Percentiles rank a stretch among this genome's conserved stretches.
phyloP scores from a whole-genome alignment of 1,140 invertebrate species.

The Neotoxoptera formosana region DNA sequence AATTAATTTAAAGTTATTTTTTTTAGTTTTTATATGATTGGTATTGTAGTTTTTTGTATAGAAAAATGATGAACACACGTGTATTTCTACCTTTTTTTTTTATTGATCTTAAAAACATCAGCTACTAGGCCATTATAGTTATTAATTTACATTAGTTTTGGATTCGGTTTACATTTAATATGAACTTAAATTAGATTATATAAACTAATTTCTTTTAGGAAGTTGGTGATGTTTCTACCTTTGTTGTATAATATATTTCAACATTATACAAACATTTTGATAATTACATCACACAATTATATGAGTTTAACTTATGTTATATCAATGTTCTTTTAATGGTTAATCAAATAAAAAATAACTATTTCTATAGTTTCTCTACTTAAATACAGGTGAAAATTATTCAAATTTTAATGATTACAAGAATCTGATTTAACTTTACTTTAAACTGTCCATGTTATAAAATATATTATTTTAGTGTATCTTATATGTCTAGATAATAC shows the following conservation, averaged over 20 bases:
- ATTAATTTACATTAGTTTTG: too few species aligned
- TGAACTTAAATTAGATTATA: too few species aligned
- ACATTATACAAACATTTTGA: not conserved
- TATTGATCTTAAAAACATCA: too few species aligned
- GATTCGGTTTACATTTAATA: too few species aligned
- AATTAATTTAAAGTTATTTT: not conserved
- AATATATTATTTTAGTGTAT: not conserved
- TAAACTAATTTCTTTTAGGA: too few species aligned
- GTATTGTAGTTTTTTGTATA: too few species aligned
- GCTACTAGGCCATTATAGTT: too few species aligned
- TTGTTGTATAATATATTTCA: not conserved
- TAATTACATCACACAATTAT: not conserved
- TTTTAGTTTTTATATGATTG: not conserved
- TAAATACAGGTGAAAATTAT: not conserved
- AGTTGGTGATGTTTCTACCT: not conserved
- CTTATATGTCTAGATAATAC: not conserved
- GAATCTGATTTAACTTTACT: not conserved
- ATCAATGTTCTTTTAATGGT: too few species aligned
- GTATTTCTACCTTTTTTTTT: too few species aligned
- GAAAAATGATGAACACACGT: too few species aligned
- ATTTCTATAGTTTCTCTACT: not conserved
- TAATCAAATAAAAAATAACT: too few species aligned
- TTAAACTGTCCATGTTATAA: not conserved
- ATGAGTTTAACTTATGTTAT: not conserved
- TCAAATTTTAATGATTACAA: not conserved